phyloP scores from a whole-genome alignment of 2,888 invertebrate species.

The Laothoe populi region DNA sequence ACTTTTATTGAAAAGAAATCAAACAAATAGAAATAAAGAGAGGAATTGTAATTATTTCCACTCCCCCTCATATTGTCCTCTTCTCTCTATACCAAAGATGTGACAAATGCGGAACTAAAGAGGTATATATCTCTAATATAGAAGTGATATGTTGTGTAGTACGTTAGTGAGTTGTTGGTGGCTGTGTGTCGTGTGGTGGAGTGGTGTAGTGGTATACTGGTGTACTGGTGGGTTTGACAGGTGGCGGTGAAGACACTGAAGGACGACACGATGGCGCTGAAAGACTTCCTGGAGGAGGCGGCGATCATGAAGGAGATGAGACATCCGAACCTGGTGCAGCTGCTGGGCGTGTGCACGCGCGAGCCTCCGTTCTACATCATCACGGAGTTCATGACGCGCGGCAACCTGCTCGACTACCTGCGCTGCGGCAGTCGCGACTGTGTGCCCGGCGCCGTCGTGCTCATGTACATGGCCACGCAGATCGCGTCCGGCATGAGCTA shows the following conservation, averaged over 20 bases:
- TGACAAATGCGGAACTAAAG: too few relatives aligned
- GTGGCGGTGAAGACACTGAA: slow-evolving; percentile 99
- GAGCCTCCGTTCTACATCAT: slow-evolving; percentile 99
- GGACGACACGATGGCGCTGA: slow-evolving; percentile 99
- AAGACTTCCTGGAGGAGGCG: slow-evolving; percentile 99
- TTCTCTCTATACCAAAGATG: too few relatives aligned
- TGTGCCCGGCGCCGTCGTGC: slow-evolving; percentile 95
- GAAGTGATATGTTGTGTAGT: too few relatives aligned
- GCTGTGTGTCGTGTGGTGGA: background rate
- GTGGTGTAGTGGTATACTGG: background rate
- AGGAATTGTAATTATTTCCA: too few relatives aligned
- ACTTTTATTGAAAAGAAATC: too few relatives aligned
- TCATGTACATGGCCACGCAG: slow-evolving; percentile 99
- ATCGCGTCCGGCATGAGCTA: slow-evolving; percentile 99
- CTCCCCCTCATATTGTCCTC: too few relatives aligned
- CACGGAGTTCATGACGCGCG: slow-evolving; percentile 99
- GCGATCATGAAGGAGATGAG: slow-evolving; percentile 99
- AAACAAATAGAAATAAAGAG: too few relatives aligned
- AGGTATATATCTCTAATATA: too few relatives aligned
- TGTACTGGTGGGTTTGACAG: slow-evolving; percentile 42
- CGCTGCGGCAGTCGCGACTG: slow-evolving; percentile 93
- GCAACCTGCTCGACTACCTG: slow-evolving; percentile 98
- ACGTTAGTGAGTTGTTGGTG: too few relatives aligned
- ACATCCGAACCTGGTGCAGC: slow-evolving; percentile 98
- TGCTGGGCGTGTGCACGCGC: slow-evolving; percentile 98